Conservation (phyloP, 1,140 invertebrate species). For the Physella acuta region DNA sequence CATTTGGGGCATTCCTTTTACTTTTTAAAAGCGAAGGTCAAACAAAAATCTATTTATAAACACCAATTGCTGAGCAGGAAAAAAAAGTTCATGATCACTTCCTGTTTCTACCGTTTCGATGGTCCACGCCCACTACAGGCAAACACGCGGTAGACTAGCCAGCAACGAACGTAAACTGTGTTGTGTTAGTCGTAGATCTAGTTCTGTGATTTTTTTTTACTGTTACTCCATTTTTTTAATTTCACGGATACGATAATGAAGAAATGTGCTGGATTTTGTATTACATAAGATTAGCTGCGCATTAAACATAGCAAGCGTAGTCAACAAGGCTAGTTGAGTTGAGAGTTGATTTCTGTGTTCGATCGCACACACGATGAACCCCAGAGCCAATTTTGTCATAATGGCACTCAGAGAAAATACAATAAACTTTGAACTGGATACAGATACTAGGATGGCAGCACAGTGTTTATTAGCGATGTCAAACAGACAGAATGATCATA, state of each 20-base stretch:
- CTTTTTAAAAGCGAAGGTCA: not conserved
- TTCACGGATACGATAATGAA: not conserved
- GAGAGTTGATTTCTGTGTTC: too few relatives aligned
- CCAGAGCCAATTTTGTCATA: not conserved
- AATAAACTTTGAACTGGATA: conserved; percentile 11
- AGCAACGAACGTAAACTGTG: too few relatives aligned
- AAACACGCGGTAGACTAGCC: conserved; percentile 16
- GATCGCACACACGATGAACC: not conserved
- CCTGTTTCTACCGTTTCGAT: conserved; percentile 12
- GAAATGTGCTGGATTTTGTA: not conserved
- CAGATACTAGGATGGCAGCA: conserved; percentile 23
- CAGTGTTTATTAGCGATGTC: conserved; percentile 27
- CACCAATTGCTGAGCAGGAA: conserved; percentile 3
- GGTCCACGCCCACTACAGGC: conserved; percentile 23
- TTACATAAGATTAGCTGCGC: not conserved
- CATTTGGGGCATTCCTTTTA: not conserved
- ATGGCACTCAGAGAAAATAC: conserved; percentile 19
- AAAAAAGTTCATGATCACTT: conserved; percentile 2
- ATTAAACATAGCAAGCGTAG: not conserved
- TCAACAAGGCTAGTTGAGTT: not conserved
- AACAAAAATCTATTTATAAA: not conserved
- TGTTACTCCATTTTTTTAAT: not conserved
- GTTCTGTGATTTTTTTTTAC: too few relatives aligned
- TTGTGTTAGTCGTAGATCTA: too few relatives aligned
- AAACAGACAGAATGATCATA: conserved; percentile 22